Evolutionary conservation across 2,888 invertebrate species (phyloP).

Genomic region (Hypercompe scribonia): DNA sequence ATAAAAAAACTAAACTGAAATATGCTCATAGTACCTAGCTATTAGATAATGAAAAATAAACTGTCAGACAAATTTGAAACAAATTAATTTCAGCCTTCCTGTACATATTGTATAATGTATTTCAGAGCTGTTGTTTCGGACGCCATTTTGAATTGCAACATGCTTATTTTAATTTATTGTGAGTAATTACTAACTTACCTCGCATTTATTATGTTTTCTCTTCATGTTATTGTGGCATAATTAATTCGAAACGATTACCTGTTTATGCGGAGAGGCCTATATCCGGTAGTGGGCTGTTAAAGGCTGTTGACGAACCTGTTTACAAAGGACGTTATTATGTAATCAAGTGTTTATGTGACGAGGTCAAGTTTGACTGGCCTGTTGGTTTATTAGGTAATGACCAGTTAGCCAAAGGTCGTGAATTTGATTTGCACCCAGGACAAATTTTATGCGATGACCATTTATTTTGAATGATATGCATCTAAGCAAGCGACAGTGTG

Average conservation of each 20-base stretch:
- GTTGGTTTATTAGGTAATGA: not conserved
- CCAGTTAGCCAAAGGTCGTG: not conserved
- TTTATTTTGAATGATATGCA: no score
- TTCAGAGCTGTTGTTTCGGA: constrained; percentile 32
- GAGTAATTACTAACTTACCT: constrained; percentile 50
- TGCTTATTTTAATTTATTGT: constrained; percentile 42
- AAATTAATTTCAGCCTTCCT: constrained; percentile 12
- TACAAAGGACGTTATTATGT: no score
- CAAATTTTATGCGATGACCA: not conserved
- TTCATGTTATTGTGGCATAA: constrained; percentile 35
- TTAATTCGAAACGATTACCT: constrained; percentile 14
- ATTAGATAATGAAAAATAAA: constrained; percentile 18
- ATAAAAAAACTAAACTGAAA: not conserved
- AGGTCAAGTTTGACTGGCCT: not conserved
- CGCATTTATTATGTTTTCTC: constrained; percentile 45
- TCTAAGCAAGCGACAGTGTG: no score
- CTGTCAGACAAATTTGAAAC: constrained; percentile 9
- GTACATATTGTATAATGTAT: constrained; percentile 1
- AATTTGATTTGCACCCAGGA: not conserved
- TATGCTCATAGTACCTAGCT: not conserved
- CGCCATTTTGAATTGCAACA: constrained; percentile 41
- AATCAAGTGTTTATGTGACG: not conserved
- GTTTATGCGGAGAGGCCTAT: not conserved
- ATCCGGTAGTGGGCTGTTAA: not conserved
- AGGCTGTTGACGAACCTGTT: not conserved